Base-by-base conservation (phyloP, 2,797 vertebrate species). In the Heteromormyrus szaboi region DNA sequence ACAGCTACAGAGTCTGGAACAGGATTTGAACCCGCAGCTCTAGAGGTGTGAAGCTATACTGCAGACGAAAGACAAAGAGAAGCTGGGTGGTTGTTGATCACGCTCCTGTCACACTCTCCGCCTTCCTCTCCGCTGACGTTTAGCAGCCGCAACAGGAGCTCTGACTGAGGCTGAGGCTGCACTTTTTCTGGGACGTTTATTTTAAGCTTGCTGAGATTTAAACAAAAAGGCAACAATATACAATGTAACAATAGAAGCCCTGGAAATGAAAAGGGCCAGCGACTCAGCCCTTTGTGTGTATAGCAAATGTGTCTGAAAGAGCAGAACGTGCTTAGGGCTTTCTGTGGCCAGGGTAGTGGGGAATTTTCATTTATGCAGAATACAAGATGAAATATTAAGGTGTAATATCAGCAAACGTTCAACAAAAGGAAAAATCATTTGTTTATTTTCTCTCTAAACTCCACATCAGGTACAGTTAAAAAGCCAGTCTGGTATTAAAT, bases 131-230 rank as follows among this genome's bases (percentile, higher is more conserved):
- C 29, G 4, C 65, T 33, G 62, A 17, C 62, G 22, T 86, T 89
- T 76, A 76, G 76, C 48, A 89, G 84, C 44, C 83, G n/a, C 17
- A 84, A 76, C 48, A 76, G 46, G 62, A 72, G 88, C 84, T 14
- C 51, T 8, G 54, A 19, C 22, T 7, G 17, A 2, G 11, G 62
- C 83, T 72, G 83, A 89, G 62, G 11, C 84, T 56, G 50, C n/a
- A 56, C 33, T 46, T 89, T 76, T 79, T 22, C 50, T 46, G n/a
- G 46, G 44, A 44, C n/a, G 19, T 41, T 54, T 85, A 25, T 89
- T 85, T 68, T 33, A 85, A 50, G 88, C 17, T 46, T 33, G 22
- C 83, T 65, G 46, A 68, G 44, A 76, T 85, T 85, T 89, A 33
- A 72, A 72, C 54, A 72, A 72, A 72, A 72, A 72, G 41, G 7